Conservation (phyloP, 2,888 invertebrate genomes). For the Limnephilus auricula region DNA sequence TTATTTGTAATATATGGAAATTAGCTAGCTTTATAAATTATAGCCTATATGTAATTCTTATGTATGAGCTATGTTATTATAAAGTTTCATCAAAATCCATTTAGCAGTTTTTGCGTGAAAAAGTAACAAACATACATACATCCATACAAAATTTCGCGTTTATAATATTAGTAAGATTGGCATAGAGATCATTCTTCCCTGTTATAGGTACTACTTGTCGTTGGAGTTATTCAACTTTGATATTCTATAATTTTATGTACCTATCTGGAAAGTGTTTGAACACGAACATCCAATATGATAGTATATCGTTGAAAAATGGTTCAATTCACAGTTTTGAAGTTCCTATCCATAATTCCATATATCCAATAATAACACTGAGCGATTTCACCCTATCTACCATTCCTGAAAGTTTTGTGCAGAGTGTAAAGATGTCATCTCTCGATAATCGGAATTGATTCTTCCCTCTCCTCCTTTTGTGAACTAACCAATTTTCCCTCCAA, state of each 20-base stretch:
- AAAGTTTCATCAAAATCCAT: no score
- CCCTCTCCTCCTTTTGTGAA: slow-evolving; percentile 32
- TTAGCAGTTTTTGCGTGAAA: no score
- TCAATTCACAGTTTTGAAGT: not conserved
- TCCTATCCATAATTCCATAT: not conserved
- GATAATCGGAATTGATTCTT: slow-evolving; percentile 33
- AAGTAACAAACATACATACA: no score
- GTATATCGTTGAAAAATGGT: not conserved
- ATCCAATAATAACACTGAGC: not conserved
- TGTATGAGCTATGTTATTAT: no score
- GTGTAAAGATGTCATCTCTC: slow-evolving; percentile 31
- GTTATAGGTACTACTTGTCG: no score
- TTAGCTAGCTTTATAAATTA: no score
- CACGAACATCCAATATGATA: not conserved
- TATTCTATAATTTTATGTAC: not conserved
- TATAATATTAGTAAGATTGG: no score
- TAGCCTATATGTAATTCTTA: no score
- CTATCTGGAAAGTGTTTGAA: not conserved
- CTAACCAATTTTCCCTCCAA: slow-evolving; percentile 26
- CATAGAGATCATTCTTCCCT: no score
- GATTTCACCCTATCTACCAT: not conserved
- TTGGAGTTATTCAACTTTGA: not conserved
- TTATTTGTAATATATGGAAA: no score
- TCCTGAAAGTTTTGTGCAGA: slow-evolving; percentile 14
- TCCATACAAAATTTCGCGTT: no score